Base-by-base conservation (phyloP, 2,113 vertebrate species). In the Coptodon bakossiorum region DNA sequence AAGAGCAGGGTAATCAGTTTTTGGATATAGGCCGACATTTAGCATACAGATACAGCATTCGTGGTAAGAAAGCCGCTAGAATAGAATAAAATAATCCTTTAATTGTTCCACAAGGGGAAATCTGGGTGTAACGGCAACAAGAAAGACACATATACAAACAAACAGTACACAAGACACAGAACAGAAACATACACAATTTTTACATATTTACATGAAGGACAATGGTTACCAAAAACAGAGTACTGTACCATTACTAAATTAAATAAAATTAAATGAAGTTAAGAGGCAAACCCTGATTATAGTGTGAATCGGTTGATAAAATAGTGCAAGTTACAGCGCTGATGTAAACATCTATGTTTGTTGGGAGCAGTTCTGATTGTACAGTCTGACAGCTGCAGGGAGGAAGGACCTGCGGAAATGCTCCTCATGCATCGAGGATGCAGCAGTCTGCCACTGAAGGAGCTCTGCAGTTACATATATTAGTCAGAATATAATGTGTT, bases 261-360 rank as follows among this genome's bases (percentile, higher is more conserved):
- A 59, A 59, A 59, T 59, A 16, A 9, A 59, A 29, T 29, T 16
- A 59, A 29, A 59, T 29, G 13, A 29, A 59, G 4, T 14, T 57
- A 57, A 57, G 56, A 59, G 24, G 24, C 7, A 59, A 57, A 59
- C 24, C 0, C 24, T 29, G 24, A 2, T 59, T 59, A 5, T 59
- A 59, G 24, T 29, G 24, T 59, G 24, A 59, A 59, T 59, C 1
- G 4, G 13, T 5, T 59, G 24, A 29, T 16, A 59, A 59, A 29
- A 29, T 1, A 5, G 56, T 5, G 27, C 27, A 59, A 59, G 0
- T 29, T 59, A 16, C 56, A 59, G 14, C 2, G 0, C 5, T 6
- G 56, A 17, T 31, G 27, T 59, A 59, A 59, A 59, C 56, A 3
- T 57, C 24, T 57, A 0, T 29, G 57, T 31, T 61, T 17, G 57